phyloP scores from a whole-genome alignment of 2,797 vertebrate species.

The Cryptoprocta ferox region DNA sequence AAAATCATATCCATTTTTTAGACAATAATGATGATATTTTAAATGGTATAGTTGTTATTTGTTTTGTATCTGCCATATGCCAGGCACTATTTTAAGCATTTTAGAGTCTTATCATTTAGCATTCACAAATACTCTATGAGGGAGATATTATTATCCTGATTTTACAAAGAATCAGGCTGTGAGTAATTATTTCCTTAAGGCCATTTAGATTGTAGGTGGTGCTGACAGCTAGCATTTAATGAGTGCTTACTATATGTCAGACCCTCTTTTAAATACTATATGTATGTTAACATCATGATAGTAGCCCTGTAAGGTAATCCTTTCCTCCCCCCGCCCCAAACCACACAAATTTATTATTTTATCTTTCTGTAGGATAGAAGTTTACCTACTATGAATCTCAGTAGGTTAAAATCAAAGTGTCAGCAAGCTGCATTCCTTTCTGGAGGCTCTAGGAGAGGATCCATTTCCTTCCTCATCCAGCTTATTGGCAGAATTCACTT shows the following conservation, averaged over 20 bases:
- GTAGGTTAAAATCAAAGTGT: background rate
- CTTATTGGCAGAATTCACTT: background rate
- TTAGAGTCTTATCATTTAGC: slow-evolving; percentile 22
- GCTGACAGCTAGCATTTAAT: background rate
- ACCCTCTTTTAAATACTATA: background rate
- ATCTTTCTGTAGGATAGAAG: background rate
- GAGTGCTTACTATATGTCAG: background rate
- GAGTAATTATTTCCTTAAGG: background rate
- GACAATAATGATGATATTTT: slow-evolving; percentile 43
- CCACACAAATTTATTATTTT: background rate
- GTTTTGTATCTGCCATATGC: slow-evolving; percentile 57
- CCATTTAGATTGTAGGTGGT: background rate
- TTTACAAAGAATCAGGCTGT: slow-evolving; percentile 39
- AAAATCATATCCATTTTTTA: slow-evolving; percentile 25
- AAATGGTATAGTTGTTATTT: slow-evolving; percentile 55
- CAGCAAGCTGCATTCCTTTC: background rate
- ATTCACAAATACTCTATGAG: background rate
- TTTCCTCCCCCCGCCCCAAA: background rate
- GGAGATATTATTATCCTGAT: slow-evolving; percentile 29
- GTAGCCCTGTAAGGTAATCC: background rate
- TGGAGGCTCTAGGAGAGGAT: background rate
- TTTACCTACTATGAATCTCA: background rate
- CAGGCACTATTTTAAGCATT: slow-evolving; percentile 44
- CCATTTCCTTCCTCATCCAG: background rate
- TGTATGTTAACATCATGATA: background rate